Percentiles rank a stretch among this genome's conserved stretches.
phyloP scores from a whole-genome alignment of 2,797 vertebrate genomes.

The Cephalopachus bancanus region DNA sequence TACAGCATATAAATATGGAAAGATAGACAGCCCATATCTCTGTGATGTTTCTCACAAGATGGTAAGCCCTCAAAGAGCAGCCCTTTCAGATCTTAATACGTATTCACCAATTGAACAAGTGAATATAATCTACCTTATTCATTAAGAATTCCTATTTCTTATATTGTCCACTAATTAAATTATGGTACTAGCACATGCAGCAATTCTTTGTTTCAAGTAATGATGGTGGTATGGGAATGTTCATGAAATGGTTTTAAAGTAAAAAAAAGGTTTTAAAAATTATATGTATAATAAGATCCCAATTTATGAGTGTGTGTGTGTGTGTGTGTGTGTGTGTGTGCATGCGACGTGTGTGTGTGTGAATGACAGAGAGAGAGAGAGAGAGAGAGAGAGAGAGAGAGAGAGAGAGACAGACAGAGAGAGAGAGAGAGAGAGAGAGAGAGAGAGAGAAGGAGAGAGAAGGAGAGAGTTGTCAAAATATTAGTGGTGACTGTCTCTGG shows the following conservation, averaged over 20 bases:
- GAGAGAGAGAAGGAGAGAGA: no score
- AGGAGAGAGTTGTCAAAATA: not conserved
- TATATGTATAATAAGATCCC: not conserved
- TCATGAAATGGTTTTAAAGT: constrained; percentile 22
- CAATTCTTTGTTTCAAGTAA: not conserved
- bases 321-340: not conserved
- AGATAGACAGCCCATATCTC: not conserved
- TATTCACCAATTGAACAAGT: not conserved
- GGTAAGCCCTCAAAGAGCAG: not conserved
- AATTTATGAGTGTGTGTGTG: not conserved
- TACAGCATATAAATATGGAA: accelerated
- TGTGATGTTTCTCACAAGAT: not conserved
- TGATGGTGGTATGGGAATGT: not conserved
- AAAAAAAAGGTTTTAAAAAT: not conserved
- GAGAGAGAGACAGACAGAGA: not conserved
- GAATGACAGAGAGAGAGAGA: accelerated
- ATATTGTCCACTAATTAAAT: not conserved
- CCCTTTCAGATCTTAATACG: not conserved
- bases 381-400: no score
- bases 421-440: accelerated
- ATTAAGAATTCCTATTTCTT: not conserved
- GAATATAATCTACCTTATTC: not conserved
- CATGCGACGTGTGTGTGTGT: no score
- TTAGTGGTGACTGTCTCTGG: not conserved
- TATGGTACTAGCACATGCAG: not conserved